These are phyloP conservation scores for Ichneumon xanthorius DNA, from an alignment of 2,888 invertebrate genomes.

Conservation along the genomic window DNA sequence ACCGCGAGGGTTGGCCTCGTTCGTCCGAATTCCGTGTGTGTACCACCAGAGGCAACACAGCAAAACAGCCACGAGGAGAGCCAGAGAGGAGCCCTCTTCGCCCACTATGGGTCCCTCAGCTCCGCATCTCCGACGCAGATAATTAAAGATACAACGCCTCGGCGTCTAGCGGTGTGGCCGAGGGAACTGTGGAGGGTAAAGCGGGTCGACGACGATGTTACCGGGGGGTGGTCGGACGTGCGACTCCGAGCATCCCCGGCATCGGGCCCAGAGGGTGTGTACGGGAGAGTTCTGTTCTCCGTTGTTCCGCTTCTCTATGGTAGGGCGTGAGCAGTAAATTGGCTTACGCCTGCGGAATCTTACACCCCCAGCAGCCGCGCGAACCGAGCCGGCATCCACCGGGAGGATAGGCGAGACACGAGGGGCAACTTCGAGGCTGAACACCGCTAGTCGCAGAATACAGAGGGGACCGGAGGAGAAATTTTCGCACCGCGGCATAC, in stretches of 20 bases:
- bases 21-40: background rate
- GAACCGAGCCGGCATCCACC: constrained; percentile 32
- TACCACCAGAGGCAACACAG: background rate
- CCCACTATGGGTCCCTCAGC: constrained; percentile 56
- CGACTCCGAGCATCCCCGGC: constrained; percentile 14
- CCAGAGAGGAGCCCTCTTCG: constrained; percentile 19
- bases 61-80: constrained; percentile 8
- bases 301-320: constrained; percentile 26
- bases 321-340: constrained; percentile 74
- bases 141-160: constrained; percentile 83
- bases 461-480: background rate
- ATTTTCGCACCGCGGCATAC: constrained; percentile 20
- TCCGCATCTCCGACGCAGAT: constrained; percentile 71
- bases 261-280: constrained; percentile 21
- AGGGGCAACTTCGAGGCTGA: constrained; percentile 30
- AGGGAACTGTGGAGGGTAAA: constrained; percentile 59
- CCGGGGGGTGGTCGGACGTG: constrained; percentile 34
- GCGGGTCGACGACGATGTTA: constrained; percentile 40
- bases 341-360: constrained; percentile 79
- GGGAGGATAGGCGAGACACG: constrained; percentile 14
- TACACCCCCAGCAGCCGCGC: constrained; percentile 63
- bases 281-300: constrained; percentile 22
- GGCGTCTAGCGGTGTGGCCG: constrained; percentile 55
- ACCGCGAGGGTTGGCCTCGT: too few relatives aligned
- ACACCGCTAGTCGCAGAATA: constrained; percentile 4